phyloP scores from a whole-genome alignment of 1,140 invertebrate species.

The Drosophila seguyi region DNA sequence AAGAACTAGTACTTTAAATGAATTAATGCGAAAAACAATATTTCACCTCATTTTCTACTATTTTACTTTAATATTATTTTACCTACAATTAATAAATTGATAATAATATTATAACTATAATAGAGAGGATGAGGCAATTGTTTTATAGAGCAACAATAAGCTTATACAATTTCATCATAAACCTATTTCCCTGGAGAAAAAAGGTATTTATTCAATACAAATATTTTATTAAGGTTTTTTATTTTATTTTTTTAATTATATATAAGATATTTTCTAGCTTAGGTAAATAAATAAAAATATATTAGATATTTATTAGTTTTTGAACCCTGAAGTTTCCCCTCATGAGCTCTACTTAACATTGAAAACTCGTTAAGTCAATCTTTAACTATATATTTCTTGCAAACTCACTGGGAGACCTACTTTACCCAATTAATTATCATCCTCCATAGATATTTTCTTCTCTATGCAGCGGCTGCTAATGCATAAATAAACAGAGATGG shows the following conservation, averaged over 20 bases:
- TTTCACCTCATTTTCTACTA: no score
- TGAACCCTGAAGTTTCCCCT: accelerated
- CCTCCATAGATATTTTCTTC: not conserved
- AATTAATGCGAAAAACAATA: no score
- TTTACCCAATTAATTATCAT: conserved; percentile 5
- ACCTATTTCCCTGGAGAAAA: not conserved
- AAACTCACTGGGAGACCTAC: not conserved
- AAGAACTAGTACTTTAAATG: no score
- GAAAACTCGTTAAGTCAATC: not conserved
- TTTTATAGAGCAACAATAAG: no score
- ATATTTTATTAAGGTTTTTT: not conserved
- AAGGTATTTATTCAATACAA: not conserved
- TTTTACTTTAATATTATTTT: no score
- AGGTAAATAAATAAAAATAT: not conserved
- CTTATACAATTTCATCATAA: not conserved
- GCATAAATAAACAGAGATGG: conserved; percentile 16
- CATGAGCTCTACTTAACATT: not conserved
- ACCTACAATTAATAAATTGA: no score
- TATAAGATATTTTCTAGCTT: not conserved
- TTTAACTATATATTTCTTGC: not conserved
- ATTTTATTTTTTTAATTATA: not conserved
- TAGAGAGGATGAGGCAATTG: no score
- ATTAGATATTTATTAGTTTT: not conserved
- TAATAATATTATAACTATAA: no score
- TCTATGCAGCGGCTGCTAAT: conserved; percentile 8